Percentiles rank a stretch among this genome's conserved stretches.
phyloP scores from a whole-genome alignment of 2,113 vertebrate genomes.

The Cottus gobio region DNA sequence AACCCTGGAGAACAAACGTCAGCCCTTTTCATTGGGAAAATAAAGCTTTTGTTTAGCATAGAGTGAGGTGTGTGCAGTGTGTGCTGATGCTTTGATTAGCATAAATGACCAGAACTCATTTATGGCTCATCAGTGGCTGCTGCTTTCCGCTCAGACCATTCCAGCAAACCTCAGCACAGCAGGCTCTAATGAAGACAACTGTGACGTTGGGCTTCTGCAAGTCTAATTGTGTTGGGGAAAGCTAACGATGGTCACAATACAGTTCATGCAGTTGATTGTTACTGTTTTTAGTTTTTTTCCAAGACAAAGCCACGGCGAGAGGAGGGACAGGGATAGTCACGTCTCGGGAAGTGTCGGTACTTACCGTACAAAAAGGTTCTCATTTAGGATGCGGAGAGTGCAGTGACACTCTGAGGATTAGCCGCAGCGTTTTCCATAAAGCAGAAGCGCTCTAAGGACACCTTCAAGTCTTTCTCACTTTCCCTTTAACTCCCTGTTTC shows the following conservation, averaged over 20 bases:
- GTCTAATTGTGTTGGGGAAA: conserved; percentile 45
- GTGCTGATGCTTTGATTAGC: conserved; percentile 52
- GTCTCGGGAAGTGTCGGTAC: conserved; percentile 48
- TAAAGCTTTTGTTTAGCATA: conserved; percentile 73
- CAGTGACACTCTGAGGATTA: conserved; percentile 72
- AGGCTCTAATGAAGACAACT: conserved; percentile 42
- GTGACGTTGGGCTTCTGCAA: conserved; percentile 24
- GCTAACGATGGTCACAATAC: conserved; percentile 55
- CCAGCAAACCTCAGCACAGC: conserved; percentile 38
- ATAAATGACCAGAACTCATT: conserved; percentile 70
- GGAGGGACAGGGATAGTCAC: conserved; percentile 18
- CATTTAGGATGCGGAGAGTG: conserved; percentile 68
- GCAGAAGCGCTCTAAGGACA: conserved; percentile 67
- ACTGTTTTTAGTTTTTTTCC: conserved; percentile 2
- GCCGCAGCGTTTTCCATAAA: conserved; percentile 56
- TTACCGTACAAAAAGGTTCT: conserved; percentile 41
- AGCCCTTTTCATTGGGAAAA: conserved; percentile 63
- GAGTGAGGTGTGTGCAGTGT: conserved; percentile 36
- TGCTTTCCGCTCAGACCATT: conserved; percentile 60
- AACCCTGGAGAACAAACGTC: conserved; percentile 67
- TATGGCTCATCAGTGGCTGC: conserved; percentile 63
- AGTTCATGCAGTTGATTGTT: conserved; percentile 25
- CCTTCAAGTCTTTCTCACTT: conserved; percentile 70
- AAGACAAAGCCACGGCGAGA: not conserved
- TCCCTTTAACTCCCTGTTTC: conserved; percentile 60